Evolutionary conservation across 1,140 invertebrate genomes (phyloP), one percentile per base, ranked within the genome.

Genomic region (Eciton burchellii): DNA sequence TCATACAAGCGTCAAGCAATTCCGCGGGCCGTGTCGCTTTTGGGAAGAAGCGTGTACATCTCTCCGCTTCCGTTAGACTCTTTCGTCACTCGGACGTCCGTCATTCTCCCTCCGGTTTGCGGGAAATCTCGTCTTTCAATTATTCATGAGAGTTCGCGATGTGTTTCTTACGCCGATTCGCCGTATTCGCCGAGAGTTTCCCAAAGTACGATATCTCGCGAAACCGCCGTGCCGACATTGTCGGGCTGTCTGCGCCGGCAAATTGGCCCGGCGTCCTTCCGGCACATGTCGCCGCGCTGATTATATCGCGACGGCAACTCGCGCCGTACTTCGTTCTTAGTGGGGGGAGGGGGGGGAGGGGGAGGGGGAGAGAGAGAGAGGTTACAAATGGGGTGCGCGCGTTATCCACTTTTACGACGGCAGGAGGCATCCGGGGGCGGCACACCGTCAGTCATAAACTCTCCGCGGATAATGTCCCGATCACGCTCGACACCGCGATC

Each of bases 381-480:
- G 41, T 26, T 70, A 77, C 62, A 77, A 79, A 79, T 70, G 52
- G 49, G 56, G 54, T 6, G 43, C 19, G 59, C 60, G 63, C 74
- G 63, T 56, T 79, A 79, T 43, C 49, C 47, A 43, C 52, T 79
- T 79, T 79, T 79, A 79, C 63, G 74, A 70, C 29, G 41, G 21
- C 74, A 45, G 56, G 63, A 45, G 56, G 35, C 35, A 54, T 11
- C 29, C 47, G n/a, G 35, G 35, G 6, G 35, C 9, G 19, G 24
- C 41, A 24, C 24, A 35, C 63, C 54, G 66, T 77, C 62, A 77
- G 63, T 68, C 74, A 79, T 79, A 79, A 79, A 79, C 63, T 57
- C 21, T 12, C 56, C 74, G 63, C 49, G 41, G 63, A 79, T 79
- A 79, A 79, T 68, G 63, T 79, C 74, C 74, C 74, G 47, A 79